Base-by-base conservation (phyloP, 2,113 vertebrate species). In the Shinisaurus crocodilurus region DNA sequence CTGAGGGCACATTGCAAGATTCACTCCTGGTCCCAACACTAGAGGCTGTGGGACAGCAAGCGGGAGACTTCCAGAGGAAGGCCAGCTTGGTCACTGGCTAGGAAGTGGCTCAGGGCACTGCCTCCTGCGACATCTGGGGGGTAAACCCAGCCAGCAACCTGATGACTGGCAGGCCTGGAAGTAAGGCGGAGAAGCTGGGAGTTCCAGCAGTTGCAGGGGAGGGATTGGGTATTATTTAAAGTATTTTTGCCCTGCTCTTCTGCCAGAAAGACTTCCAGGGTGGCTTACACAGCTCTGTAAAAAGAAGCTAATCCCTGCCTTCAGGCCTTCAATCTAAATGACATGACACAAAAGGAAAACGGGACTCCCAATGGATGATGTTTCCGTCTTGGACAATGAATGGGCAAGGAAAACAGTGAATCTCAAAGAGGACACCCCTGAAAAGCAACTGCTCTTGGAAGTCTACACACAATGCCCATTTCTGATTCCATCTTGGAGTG, bases 11-110 rank as follows among this genome's bases (percentile, higher is more conserved):
- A 20, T 27, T 12, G 27, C 57, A 18, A 32, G 6, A 40, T 2
- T 32, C 8, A 20, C 27, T 29, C 3, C 74, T 0, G 0, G 0
- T 27, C 85, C 10, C 5, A 34, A 15, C 16, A 3, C 18, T n/a
- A 34, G 32, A 34, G 25, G 29, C 16, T 34, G 50, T 1, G 20
- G 43, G 32, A 6, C 43, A n/a, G 32, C 84, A 79, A 25, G 23
- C 10, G 12, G 54, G 76, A 27, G 43, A 32, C 25, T 16, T 15
- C 48, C 1, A 18, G 32, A 37, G 50, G 50, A 57, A 57, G 50
- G 12, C 5, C 0, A 54, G 48, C 77, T 16, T 18, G 10, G 6
- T 27, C 7, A 3, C 27, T 77, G 76, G 25, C 40, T 76, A 45
- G 37, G 20, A 76, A 43, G 37, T 6, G 75, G 75, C 74, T 15